Percentiles rank a stretch among this genome's conserved stretches.
Evolutionary conservation across 2,797 vertebrate species (phyloP).

Genomic region (Anniella stebbinsi): DNA sequence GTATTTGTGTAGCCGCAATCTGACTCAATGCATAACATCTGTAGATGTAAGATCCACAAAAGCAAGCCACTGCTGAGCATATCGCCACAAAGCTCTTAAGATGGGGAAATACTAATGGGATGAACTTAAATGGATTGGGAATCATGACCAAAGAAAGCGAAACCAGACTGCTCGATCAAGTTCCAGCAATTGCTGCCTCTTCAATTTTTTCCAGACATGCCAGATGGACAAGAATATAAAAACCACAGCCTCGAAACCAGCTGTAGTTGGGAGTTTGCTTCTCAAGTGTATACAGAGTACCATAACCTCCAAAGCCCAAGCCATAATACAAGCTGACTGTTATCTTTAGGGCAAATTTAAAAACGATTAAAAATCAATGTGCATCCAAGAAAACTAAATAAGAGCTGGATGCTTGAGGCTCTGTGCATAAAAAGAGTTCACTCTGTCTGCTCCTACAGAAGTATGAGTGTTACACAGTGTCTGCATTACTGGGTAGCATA

Average conservation of each 20-base stretch:
- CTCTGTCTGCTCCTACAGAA: not conserved
- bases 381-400: not conserved
- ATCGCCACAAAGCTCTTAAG: not conserved
- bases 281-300: not conserved
- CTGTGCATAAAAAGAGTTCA: not conserved
- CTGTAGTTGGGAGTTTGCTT: not conserved
- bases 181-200: not conserved
- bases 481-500: not conserved
- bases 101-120: not conserved
- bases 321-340: not conserved
- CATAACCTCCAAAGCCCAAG: not conserved
- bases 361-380: not conserved
- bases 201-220: not conserved
- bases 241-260: not conserved
- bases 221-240: not conserved
- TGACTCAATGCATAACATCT: not conserved
- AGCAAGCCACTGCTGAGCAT: not conserved
- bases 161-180: not conserved
- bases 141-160: conserved; percentile 2
- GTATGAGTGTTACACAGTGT: not conserved
- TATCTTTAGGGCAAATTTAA: too few relatives aligned
- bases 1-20: not conserved
- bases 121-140: not conserved
- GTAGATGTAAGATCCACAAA: not conserved
- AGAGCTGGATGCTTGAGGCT: not conserved